Percentiles rank a stretch among this genome's conserved stretches.
Evolutionary conservation across 2,113 vertebrate species (phyloP).

Genomic region (Athene cunicularia): DNA sequence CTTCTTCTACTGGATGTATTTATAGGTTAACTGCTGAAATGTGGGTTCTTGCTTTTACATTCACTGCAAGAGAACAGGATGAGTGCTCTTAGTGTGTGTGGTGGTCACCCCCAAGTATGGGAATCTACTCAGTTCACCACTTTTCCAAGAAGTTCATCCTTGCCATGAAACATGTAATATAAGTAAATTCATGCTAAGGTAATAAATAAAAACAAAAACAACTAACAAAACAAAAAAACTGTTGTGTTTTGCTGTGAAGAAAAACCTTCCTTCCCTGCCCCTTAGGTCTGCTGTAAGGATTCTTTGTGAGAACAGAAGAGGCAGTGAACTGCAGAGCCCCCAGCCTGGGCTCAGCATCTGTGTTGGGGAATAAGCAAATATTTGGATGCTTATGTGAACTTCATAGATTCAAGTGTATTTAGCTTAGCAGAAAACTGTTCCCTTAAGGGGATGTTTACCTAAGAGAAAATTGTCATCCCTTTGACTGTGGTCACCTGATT

Average conservation of each 20-base stretch:
- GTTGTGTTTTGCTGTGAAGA: not conserved
- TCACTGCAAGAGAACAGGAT: not conserved
- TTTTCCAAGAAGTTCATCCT: not conserved
- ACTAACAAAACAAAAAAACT: not conserved
- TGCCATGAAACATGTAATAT: not conserved
- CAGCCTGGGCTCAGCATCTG: not conserved
- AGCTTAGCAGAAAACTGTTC: not conserved
- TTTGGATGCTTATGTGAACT: not conserved
- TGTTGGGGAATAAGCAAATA: not conserved
- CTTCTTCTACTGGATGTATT: not conserved
- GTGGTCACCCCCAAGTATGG: fast-evolving
- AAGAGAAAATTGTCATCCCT: not conserved
- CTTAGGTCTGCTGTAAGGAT: not conserved
- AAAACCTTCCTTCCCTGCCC: not conserved
- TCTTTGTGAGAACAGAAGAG: not conserved
- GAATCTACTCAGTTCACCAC: not conserved
- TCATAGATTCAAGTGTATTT: not conserved
- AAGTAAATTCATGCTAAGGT: not conserved
- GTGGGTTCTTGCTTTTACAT: not conserved
- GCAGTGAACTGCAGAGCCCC: not conserved
- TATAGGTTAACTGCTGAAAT: not conserved
- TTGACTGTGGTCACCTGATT: not conserved
- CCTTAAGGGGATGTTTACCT: not conserved
- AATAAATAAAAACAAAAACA: not conserved
- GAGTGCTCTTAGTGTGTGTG: not conserved